These are phyloP conservation scores for Branchinecta sandiegonensis DNA, from an alignment of 2,888 invertebrate species.

Conservation along the genomic window DNA sequence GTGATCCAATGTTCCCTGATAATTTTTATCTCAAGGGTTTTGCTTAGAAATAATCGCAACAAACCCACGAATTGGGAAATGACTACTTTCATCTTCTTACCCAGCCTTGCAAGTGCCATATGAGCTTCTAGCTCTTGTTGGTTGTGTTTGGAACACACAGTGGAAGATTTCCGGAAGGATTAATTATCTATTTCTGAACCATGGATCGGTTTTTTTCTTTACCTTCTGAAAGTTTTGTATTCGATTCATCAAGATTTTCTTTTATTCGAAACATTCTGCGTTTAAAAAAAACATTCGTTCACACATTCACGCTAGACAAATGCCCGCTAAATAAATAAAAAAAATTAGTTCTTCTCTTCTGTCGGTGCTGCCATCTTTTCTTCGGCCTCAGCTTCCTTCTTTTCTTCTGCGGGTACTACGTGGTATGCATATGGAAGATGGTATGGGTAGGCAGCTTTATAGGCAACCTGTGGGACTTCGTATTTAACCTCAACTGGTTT, in stretches of 20 bases:
- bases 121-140: too few relatives aligned
- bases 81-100: too few relatives aligned
- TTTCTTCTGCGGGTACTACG: not conserved
- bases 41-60: too few relatives aligned
- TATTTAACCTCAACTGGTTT: slow-evolving; percentile 7
- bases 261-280: not conserved
- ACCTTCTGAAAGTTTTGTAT: too few relatives aligned
- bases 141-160: too few relatives aligned
- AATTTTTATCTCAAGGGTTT: too few relatives aligned
- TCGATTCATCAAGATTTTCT: not conserved
- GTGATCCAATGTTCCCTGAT: too few relatives aligned
- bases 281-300: not conserved
- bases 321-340: not conserved
- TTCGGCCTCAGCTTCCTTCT: not conserved
- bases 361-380: not conserved
- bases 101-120: too few relatives aligned
- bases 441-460: not conserved
- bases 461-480: not conserved
- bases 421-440: not conserved
- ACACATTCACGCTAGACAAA: not conserved
- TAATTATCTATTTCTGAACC: too few relatives aligned
- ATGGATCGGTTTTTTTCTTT: too few relatives aligned
- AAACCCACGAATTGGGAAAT: too few relatives aligned
- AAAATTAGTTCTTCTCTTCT: not conserved
- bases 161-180: too few relatives aligned